Conservation (phyloP, 1,140 invertebrate species). For the Microplitis mediator region DNA sequence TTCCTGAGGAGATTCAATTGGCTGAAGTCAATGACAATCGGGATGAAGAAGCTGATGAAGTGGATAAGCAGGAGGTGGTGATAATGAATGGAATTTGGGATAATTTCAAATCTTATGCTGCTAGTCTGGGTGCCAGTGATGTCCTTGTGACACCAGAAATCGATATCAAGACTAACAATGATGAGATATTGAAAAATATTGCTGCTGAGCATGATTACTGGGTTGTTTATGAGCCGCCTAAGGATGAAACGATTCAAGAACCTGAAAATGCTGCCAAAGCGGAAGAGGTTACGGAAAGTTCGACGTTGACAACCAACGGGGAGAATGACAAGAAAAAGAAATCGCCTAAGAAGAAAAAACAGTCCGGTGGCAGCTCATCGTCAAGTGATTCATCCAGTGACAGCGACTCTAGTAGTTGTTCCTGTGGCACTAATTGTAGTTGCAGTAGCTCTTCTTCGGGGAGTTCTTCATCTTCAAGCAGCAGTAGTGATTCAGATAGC, state of each 20-base stretch:
- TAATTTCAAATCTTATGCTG: conserved; percentile 76
- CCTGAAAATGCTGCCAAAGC: conserved; percentile 24
- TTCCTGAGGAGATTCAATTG: background rate
- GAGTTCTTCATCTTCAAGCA: conserved; percentile 68
- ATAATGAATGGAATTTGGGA: conserved; percentile 79
- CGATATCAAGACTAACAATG: background rate
- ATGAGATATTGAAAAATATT: conserved; percentile 49
- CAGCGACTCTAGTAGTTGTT: conserved; percentile 76
- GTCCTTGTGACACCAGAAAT: conserved; percentile 13
- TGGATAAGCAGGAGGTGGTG: conserved; percentile 57
- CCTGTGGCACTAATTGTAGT: conserved; percentile 80
- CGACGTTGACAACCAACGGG: conserved; percentile 21
- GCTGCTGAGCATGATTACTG: conserved; percentile 65
- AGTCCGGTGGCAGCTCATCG: conserved; percentile 58
- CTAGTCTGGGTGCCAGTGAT: conserved; percentile 62
- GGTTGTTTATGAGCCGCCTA: conserved; percentile 44
- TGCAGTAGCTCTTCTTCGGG: conserved; percentile 70
- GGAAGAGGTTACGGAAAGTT: conserved; percentile 20
- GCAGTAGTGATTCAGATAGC: conserved; percentile 74
- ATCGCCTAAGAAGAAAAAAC: conserved; percentile 23
- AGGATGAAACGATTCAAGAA: conserved; percentile 26
- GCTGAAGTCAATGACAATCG: conserved; percentile 20
- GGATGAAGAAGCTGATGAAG: conserved; percentile 52
- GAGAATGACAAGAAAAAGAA: conserved; percentile 28
- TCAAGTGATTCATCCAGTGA: conserved; percentile 77